Base-by-base conservation (phyloP, 2,888 invertebrate genomes). In the Pyrocoelia pectoralis region DNA sequence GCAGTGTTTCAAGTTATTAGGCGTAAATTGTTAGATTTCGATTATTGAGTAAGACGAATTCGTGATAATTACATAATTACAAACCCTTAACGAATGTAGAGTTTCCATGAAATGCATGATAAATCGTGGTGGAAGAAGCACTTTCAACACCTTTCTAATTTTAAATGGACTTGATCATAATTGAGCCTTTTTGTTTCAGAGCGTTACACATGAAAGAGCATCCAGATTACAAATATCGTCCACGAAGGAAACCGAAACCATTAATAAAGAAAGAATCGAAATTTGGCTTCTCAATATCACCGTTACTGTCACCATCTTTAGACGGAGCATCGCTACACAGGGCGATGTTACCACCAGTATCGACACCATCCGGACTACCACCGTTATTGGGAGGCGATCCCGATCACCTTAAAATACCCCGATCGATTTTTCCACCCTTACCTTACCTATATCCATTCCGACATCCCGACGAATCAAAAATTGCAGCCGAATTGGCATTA, bases 131-230 rank as follows among this genome's bases (percentile, higher is more conserved):
- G n/a, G n/a, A n/a, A n/a, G n/a, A n/a, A n/a, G n/a, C n/a, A n/a
- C n/a, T n/a, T n/a, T n/a, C n/a, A n/a, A n/a, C n/a, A n/a, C n/a
- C n/a, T n/a, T n/a, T n/a, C n/a, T n/a, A n/a, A n/a, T n/a, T n/a
- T 50, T n/a, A 50, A 24, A 12, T 24, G 6, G 5, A n/a, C n/a
- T n/a, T n/a, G n/a, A n/a, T n/a, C n/a, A n/a, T n/a, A n/a, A n/a
- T n/a, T n/a, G n/a, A n/a, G n/a, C 17, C 13, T 40, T 13, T 50
- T 73, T 72, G 61, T 84, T 84, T 18, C 87, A 95, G 94, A 80
- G 94, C 94, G 33, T 85, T 95, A 9, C 94, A 95, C 85, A 95
- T 95, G 94, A 94, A 94, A 82, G 94, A 95, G 78, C 94, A 94
- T 76, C 95, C 94, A 4, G 94, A 95, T 83, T 95, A 95, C 86